Conservation (phyloP, 2,797 vertebrate species). For the Sylvilagus floridanus region DNA sequence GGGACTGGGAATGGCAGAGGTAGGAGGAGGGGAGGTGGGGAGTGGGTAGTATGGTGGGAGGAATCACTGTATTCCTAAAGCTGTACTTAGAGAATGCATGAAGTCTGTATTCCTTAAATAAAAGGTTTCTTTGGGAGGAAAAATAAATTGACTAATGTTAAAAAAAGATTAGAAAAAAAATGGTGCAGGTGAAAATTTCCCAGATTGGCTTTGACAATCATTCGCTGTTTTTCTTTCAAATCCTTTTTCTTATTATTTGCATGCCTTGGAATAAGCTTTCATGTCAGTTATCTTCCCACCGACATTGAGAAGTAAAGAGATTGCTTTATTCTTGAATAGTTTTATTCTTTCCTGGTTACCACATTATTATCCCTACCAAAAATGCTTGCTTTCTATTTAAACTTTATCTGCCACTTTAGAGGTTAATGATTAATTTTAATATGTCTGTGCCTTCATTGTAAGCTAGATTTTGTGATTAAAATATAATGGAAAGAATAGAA, state of each 20-base stretch:
- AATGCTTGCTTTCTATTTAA: slow-evolving; percentile 74
- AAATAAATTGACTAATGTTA: no score
- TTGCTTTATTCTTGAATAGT: slow-evolving; percentile 67
- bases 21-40: no score
- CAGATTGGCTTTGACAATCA: slow-evolving; percentile 43
- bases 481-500: slow-evolving; percentile 74
- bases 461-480: slow-evolving; percentile 73
- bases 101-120: no score
- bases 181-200: neutral
- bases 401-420: slow-evolving; percentile 76
- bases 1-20: no score
- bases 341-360: slow-evolving; percentile 72
- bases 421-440: slow-evolving; percentile 79
- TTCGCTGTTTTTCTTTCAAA: slow-evolving; percentile 37
- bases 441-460: slow-evolving; percentile 68
- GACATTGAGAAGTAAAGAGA: slow-evolving; percentile 53
- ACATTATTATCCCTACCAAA: slow-evolving; percentile 57
- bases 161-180: neutral
- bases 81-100: no score
- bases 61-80: no score
- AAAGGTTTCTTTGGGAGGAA: no score
- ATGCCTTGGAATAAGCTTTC: slow-evolving; percentile 50
- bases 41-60: no score
- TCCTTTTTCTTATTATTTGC: slow-evolving; percentile 39
- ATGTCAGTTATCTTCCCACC: slow-evolving; percentile 52